Evolutionary conservation across 2,888 invertebrate species (phyloP), one percentile per base, ranked within the genome.

Genomic region (Luperina testacea): DNA sequence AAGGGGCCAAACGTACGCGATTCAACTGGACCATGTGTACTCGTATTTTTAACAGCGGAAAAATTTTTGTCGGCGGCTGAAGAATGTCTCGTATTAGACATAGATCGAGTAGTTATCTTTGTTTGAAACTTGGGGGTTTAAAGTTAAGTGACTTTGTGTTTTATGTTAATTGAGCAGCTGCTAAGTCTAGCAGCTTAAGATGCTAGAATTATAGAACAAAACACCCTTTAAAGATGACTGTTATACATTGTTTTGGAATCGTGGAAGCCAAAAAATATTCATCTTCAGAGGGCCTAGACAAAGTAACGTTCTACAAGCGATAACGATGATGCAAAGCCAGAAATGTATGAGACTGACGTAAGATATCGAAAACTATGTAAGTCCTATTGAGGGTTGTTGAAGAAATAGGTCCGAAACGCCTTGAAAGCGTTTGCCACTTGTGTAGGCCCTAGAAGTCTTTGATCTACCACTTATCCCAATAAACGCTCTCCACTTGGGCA

Each of bases 1-100:
- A 78, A 63, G 87, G 75, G 87, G 87, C 87, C 88, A 88, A 82
- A 72, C 75, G 72, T 78, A 76, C 77, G 65, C 69, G 72, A 72
- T 72, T 38, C 71, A 57, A 27, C 24, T 24, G 51, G 13, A 71
- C 71, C 78, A 61, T 83, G 65, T 63, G 83, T 68, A 64, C 59
- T 61, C 17, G 67, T 86, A 83, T 83, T 78, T 83, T 78, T 86
- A 83, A 83, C 45, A 11, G 17, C 61, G 72, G 71, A 78, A 83
- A 61, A 48, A 42, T 65, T 78, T 83, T 64, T 81, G 20, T 64
- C 57, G 0, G 2, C 24, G 32, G 24, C 57, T 38, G 8, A 61
- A 20, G 20, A 48, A 57, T 45, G 63, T 59, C 20, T 64, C 32
- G 24, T 59, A 13, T 57, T 38, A 71, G 11, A 64, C 48, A 48